Conservation (phyloP, 2,888 invertebrate genomes). For the Cantharis rufa region DNA sequence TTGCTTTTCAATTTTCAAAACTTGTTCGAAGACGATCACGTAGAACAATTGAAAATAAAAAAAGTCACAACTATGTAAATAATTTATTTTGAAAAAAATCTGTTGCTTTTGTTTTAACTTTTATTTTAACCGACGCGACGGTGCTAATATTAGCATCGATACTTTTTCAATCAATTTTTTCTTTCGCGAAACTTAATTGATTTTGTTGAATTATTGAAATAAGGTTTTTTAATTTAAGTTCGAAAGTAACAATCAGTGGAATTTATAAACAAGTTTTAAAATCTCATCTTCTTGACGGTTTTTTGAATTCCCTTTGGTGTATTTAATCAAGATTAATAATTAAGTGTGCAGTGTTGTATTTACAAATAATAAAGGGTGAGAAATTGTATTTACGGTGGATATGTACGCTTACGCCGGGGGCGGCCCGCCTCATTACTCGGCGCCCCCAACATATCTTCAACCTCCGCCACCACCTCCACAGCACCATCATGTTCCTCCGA, state of each 20-base stretch:
- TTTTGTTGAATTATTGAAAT: background rate
- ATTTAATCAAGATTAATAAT: background rate
- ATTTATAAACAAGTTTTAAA: background rate
- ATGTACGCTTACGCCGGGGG: slow-evolving; percentile 59
- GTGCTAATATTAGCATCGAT: background rate
- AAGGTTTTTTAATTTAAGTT: background rate
- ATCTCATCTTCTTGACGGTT: background rate
- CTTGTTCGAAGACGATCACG: background rate
- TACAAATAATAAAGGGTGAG: slow-evolving; percentile 10
- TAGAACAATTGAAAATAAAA: background rate
- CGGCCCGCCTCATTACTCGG: slow-evolving; percentile 56
- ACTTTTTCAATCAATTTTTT: background rate
- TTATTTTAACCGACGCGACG: background rate
- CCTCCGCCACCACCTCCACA: slow-evolving; percentile 53
- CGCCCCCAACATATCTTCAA: slow-evolving; percentile 55
- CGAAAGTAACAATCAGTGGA: background rate
- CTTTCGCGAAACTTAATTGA: background rate
- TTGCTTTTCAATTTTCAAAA: background rate
- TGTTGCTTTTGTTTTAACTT: background rate
- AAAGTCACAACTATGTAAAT: background rate
- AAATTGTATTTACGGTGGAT: slow-evolving; percentile 43
- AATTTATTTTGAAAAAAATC: background rate
- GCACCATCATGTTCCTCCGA: slow-evolving; percentile 46
- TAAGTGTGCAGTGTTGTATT: slow-evolving; percentile 12
- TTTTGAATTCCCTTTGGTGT: background rate